Base-by-base conservation (phyloP, 1,140 invertebrate genomes). In the Microplitis demolitor region DNA sequence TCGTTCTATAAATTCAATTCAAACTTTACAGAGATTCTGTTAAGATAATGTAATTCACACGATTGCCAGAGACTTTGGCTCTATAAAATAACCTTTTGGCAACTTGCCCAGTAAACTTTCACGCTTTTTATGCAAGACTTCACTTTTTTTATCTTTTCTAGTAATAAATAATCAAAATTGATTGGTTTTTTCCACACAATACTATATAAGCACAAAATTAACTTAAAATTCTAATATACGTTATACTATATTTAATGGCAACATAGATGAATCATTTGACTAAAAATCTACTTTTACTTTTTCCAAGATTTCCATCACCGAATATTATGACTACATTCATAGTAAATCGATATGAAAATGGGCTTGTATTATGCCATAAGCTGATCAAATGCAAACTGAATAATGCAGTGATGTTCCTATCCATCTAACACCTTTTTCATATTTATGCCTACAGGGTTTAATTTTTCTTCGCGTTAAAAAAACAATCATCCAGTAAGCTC, bases 331-430 rank as follows among this genome's bases (percentile, higher is more conserved):
- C 5, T 6, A 45, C 5, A 11, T 45, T 45, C 4, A 45, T 45
- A 54, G 51, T 58, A 64, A 72, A 66, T 39, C 64, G 63, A 72
- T 72, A n/a, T 34, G 11, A 31, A 63, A 24, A 13, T 35, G 54
- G 8, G 70, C 63, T 34, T 72, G 50, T 66, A 34, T 66, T 58
- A 56, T 64, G 31, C 70, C 51, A 71, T 72, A 72, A 72, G 70
- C 70, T 72, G 70, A 72, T 72, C 70, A 72, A 66, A 72, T 72
- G 63, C 62, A 66, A 72, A 66, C 70, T 72, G 70, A 72, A 72
- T 72, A 72, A 72, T 72, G 62, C 70, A 72, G 62, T 66, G 63
- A 66, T 54, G 50, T 33, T 37, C 64, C 54, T 39, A 67, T 39
- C 5, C 50, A 14, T 58, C 39, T 35, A 31, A 50, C 33, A 53